Conservation (phyloP, 2,113 vertebrate genomes). For the Poeciliopsis occidentalis region DNA sequence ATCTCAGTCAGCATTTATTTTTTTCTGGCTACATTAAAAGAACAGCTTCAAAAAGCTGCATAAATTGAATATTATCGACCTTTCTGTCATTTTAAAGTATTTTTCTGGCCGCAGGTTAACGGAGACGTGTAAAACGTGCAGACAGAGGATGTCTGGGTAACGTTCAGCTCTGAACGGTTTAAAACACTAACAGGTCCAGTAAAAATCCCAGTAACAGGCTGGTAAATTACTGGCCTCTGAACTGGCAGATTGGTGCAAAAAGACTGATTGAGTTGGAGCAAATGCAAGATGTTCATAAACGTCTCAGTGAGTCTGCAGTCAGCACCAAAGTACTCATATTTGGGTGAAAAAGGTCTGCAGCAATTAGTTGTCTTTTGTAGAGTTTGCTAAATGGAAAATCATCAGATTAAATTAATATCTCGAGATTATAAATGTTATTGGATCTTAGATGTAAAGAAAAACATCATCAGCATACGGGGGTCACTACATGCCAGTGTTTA, state of each 20-base stretch:
- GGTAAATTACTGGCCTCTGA: neutral
- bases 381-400: no score
- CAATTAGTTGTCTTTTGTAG: neutral
- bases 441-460: no score
- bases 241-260: no score
- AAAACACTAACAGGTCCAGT: no score
- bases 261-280: no score
- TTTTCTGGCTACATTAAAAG: neutral
- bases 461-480: no score
- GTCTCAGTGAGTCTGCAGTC: neutral
- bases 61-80: neutral
- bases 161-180: neutral
- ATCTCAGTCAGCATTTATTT: neutral
- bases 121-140: neutral
- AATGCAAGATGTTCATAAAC: neutral
- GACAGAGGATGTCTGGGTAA: neutral
- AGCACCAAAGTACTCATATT: neutral
- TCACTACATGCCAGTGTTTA: no score
- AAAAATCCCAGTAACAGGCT: neutral
- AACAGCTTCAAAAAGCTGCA: neutral
- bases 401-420: neutral
- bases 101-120: neutral
- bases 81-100: neutral
- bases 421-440: no score
- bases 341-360: neutral